Evolutionary conservation across 53 echinoderm and acorn worm species (phyloP), one percentile per base, ranked within the genome.

Genomic region (Echinarachnius parma): DNA sequence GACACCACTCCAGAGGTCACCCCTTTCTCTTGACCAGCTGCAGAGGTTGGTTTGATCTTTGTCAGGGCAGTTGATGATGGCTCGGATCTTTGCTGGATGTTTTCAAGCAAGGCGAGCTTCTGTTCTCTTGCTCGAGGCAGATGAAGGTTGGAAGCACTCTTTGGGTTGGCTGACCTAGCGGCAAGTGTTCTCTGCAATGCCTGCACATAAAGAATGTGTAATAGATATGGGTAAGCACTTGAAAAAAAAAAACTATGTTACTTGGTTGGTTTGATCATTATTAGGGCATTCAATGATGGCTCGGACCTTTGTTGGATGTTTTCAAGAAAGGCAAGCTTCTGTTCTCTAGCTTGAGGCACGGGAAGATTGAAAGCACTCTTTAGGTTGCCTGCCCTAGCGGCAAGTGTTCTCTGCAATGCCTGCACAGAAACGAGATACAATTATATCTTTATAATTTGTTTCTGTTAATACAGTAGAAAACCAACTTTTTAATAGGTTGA

Each of bases 131-230:
- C 4, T 23, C 28, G 49, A 10, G n/a, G n/a, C n/a, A n/a, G n/a
- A n/a, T n/a, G n/a, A n/a, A n/a, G n/a, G 26, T 55, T 56, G 58
- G 55, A 32, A 1, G 35, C 23, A 10, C 25, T 57, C 22, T 21
- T 52, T 2, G 57, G 34, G 29, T 36, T 34, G 34, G 16, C 5
- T 13, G 18, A 10, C 28, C 21, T 72, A 58, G 79, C n/a, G 21
- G 79, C 55, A 39, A 54, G 66, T 5, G 55, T 79, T 66, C 65
- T 62, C 19, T 62, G 57, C 5, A 79, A 22, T 50, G 78, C 42
- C 66, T 79, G 10, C 8, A 21, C n/a, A n/a, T n/a, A n/a, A n/a
- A n/a, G n/a, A n/a, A n/a, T n/a, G n/a, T n/a, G n/a, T n/a, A n/a
- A n/a, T n/a, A n/a, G n/a, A n/a, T n/a, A n/a, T n/a, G n/a, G n/a